Evolutionary conservation across 2,888 invertebrate species (phyloP).

Genomic region (Pecten maximus): DNA sequence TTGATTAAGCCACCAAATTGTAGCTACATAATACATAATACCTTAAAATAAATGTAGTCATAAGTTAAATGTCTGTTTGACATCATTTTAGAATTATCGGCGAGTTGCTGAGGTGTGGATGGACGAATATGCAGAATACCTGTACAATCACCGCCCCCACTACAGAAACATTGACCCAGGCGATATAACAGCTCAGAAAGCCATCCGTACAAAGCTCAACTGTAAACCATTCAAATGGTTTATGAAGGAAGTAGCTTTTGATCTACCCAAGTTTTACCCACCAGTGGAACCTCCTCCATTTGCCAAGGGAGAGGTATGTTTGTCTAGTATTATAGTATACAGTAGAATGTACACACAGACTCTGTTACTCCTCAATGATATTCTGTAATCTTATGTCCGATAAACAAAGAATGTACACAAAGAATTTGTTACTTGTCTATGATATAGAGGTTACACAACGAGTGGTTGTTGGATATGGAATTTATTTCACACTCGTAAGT

Average conservation of each 20-base stretch:
- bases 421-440: no score
- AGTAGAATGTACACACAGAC: no score
- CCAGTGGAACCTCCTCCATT: slow-evolving; percentile 92
- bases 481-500: no score
- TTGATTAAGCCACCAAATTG: no score
- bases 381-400: no score
- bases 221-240: slow-evolving; percentile 98
- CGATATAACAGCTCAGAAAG: slow-evolving; percentile 90
- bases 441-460: no score
- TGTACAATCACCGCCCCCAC: slow-evolving; percentile 91
- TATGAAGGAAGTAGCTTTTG: slow-evolving; percentile 95
- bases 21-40: no score
- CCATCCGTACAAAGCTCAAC: slow-evolving; percentile 88
- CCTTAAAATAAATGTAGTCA: no score
- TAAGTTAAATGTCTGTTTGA: no score
- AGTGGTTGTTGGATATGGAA: no score
- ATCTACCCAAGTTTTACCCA: slow-evolving; percentile 93
- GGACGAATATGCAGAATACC: slow-evolving; percentile 95
- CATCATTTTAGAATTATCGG: slow-evolving; percentile 89
- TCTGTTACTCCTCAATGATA: no score
- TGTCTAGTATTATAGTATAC: background rate
- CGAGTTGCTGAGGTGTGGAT: slow-evolving; percentile 99
- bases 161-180: slow-evolving; percentile 89
- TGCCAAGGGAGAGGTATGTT: slow-evolving; percentile 89
- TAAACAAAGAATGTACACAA: no score